phyloP scores from a whole-genome alignment of 2,888 invertebrate genomes.

The Danaus chrysippus region DNA sequence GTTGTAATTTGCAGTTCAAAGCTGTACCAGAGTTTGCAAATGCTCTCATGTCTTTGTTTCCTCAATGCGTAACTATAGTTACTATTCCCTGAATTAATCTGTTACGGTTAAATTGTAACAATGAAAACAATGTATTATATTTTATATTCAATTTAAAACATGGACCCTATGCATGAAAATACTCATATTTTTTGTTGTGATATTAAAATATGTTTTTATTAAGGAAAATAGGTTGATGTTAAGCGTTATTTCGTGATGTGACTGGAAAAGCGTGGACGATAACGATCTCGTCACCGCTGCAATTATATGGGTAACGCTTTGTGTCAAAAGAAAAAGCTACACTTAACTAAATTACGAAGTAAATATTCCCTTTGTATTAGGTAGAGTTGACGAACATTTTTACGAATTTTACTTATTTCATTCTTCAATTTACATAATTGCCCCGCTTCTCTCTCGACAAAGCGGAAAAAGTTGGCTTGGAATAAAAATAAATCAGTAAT shows the following conservation, averaged over 20 bases:
- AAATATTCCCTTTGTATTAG: conserved; percentile 48
- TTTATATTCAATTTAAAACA: not conserved
- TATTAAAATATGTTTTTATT: conserved; percentile 32
- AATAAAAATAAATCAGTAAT: conserved; percentile 26
- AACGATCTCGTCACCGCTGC: conserved; percentile 59
- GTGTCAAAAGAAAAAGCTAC: conserved; percentile 52
- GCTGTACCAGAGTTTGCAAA: conserved; percentile 68
- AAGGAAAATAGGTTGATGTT: conserved; percentile 46
- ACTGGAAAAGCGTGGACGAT: conserved; percentile 56
- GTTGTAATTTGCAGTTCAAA: conserved; percentile 69
- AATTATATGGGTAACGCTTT: conserved; percentile 60
- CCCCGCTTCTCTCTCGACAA: conserved; percentile 27
- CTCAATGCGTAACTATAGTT: conserved; percentile 61
- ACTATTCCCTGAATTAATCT: not conserved
- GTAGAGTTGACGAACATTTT: conserved; percentile 33
- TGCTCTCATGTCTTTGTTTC: conserved; percentile 73
- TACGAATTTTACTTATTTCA: conserved; percentile 32
- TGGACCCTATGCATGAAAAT: not conserved
- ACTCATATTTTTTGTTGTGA: not conserved
- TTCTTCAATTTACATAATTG: conserved; percentile 32
- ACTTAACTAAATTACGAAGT: conserved; percentile 59
- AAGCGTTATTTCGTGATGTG: conserved; percentile 56
- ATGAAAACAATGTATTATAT: too few species aligned
- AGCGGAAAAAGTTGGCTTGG: conserved; percentile 25
- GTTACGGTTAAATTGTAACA: too few species aligned